phyloP scores from a whole-genome alignment of 2,888 invertebrate species.

The Nineta flava region DNA sequence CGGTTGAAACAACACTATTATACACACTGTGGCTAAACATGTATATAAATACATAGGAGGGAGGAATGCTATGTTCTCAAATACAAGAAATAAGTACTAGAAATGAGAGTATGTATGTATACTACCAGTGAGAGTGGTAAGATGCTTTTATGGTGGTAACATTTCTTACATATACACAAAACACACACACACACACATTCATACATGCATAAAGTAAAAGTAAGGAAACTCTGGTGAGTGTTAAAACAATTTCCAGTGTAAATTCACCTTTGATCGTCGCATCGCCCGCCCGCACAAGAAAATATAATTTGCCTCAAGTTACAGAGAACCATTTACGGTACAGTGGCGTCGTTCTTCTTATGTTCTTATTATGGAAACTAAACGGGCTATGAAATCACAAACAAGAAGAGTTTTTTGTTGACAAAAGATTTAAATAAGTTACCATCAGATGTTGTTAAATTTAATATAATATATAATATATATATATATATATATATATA shows the following conservation, averaged over 20 bases:
- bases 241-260: conserved; percentile 6
- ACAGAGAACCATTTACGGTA: conserved; percentile 3
- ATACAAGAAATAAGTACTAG: too few species aligned
- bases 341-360: background rate
- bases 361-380: background rate
- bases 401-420: background rate
- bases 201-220: too few species aligned
- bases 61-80: background rate
- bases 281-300: background rate
- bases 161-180: too few species aligned
- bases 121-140: too few species aligned
- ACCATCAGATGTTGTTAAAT: background rate
- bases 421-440: conserved; percentile 1
- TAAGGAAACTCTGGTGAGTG: background rate
- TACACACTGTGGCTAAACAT: background rate
- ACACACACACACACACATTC: too few species aligned
- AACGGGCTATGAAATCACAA: conserved; percentile 3
- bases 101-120: too few species aligned
- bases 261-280: conserved; percentile 6
- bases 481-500: too few species aligned
- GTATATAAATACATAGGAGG: background rate
- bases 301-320: conserved; percentile 4
- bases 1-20: background rate
- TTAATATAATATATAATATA: too few species aligned
- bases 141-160: too few species aligned